These are phyloP conservation scores for Cartodere bifasciata DNA, from an alignment of 2,888 invertebrate species.

Conservation along the genomic window DNA sequence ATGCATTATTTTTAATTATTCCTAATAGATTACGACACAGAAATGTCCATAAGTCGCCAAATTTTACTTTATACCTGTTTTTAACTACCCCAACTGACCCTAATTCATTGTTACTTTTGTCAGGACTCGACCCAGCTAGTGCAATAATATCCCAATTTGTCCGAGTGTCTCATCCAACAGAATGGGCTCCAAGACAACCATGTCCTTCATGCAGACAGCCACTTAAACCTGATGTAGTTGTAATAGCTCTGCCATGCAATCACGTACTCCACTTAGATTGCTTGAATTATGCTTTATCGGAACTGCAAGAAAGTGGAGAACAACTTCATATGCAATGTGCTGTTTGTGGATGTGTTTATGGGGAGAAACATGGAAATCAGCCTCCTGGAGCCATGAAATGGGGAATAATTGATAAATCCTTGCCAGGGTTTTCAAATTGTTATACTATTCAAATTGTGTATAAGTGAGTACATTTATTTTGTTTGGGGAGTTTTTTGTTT, in stretches of 20 bases:
- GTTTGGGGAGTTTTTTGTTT: too few species aligned
- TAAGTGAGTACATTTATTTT: slow-evolving; percentile 48
- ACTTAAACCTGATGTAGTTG: slow-evolving; percentile 41
- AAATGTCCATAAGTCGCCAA: too few species aligned
- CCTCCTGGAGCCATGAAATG: slow-evolving; percentile 76
- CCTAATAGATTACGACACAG: too few species aligned
- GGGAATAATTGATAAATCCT: slow-evolving; percentile 52
- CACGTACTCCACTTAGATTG: slow-evolving; percentile 75
- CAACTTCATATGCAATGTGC: slow-evolving; percentile 71
- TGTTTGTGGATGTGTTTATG: slow-evolving; percentile 74
- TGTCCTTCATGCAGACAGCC: slow-evolving; percentile 58
- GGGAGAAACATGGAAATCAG: slow-evolving; percentile 67
- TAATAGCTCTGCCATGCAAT: slow-evolving; percentile 58
- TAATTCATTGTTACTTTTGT: too few species aligned
- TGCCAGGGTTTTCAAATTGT: slow-evolving; percentile 56
- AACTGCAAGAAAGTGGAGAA: slow-evolving; percentile 39
- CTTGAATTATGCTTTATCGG: slow-evolving; percentile 59
- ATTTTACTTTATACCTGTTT: too few species aligned
- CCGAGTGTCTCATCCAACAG: slow-evolving; percentile 49
- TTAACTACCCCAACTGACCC: too few species aligned
- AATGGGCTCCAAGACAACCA: slow-evolving; percentile 56
- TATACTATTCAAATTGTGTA: slow-evolving; percentile 75
- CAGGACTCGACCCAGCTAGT: slow-evolving; percentile 43
- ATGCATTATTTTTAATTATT: too few species aligned
- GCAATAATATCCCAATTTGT: slow-evolving; percentile 58